Base-by-base conservation (phyloP, 2,888 invertebrate genomes). In the Ctena decussata region DNA sequence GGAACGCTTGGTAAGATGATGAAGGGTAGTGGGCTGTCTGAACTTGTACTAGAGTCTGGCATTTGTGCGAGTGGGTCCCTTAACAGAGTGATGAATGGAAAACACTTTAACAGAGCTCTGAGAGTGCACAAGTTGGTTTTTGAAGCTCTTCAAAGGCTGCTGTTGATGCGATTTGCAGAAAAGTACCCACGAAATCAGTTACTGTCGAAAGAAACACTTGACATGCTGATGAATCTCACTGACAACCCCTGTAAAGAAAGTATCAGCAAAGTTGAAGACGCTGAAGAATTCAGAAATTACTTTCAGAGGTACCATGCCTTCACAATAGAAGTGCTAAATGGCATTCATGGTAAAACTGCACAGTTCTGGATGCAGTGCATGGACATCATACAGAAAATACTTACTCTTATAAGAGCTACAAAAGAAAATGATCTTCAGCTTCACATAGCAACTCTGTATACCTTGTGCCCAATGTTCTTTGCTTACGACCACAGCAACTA, bases 291-390 rank as follows among this genome's bases (percentile, higher is more conserved):
- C 35, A 6, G 27, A 39, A 24, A 21, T 1, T 73, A 60, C 49
- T 80, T 65, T 49, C 32, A 81, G 27, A 24, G 24, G n/a, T 82
- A 78, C 74, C 46, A 44, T 27, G 27, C 24, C 12, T 87, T 80
- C 74, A 77, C 83, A 74, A 72, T 70, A 2, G 53, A 71, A 12
- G 41, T 41, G 6, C 41, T 41, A 15, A 41, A 41, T 41, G 41
- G 41, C 41, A 78, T 85, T 18, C 27, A 82, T 27, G 41, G 8
- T 41, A 57, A 86, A 70, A 87, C 89, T 11, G 80, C 89, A 0
- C 78, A 86, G 80, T 85, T 85, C 32, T 85, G 84, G 90, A 15
- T 81, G n/a, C 0, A 53, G 2, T 89, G 84, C 65, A 86, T 82
- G 57, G 82, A 89, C 57, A 77, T 37, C 8, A 41, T 88, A 5